Base-by-base conservation (phyloP, 2,888 invertebrate genomes). In the Diplolepis rosae region DNA sequence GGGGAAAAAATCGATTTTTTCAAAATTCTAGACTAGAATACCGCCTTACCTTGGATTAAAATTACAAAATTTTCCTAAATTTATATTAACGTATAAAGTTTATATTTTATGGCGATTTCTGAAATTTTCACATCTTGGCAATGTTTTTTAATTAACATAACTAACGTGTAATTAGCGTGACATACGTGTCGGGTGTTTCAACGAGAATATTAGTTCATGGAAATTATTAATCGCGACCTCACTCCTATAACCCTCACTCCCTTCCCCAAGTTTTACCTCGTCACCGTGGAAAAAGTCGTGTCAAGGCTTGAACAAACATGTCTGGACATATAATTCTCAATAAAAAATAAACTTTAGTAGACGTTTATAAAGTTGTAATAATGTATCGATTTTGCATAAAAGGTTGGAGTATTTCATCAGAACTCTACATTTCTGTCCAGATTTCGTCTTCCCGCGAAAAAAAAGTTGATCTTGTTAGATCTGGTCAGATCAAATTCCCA, bases 401-500 rank as follows among this genome's bases (percentile, higher is more conserved):
- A 50, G 27, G 22, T 22, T 50, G 50, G 24, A 24, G 9, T 11
- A 7, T 2, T 22, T 18, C 22, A 18, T 45, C n/a, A n/a, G n/a
- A 15, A 15, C 11, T 32, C 9, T 18, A 18, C 18, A 32, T 22
- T 30, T 27, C 13, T 35, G 32, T 39, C 18, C 22, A n/a, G n/a
- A n/a, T n/a, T n/a, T n/a, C n/a, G n/a, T n/a, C 76, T 73, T 76
- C 72, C 73, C 70, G 67, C 69, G 70, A 73, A n/a, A n/a, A n/a
- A n/a, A 68, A n/a, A n/a, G n/a, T n/a, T n/a, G n/a, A n/a, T n/a
- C n/a, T n/a, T n/a, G n/a, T n/a, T n/a, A n/a, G n/a, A n/a, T n/a
- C n/a, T n/a, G n/a, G n/a, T n/a, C n/a, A n/a, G n/a, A n/a, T n/a
- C n/a, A n/a, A n/a, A n/a, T n/a, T n/a, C n/a, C n/a, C n/a, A n/a